Evolutionary conservation across 2,113 vertebrate genomes (phyloP).

Genomic region (Nycticorax nycticorax): DNA sequence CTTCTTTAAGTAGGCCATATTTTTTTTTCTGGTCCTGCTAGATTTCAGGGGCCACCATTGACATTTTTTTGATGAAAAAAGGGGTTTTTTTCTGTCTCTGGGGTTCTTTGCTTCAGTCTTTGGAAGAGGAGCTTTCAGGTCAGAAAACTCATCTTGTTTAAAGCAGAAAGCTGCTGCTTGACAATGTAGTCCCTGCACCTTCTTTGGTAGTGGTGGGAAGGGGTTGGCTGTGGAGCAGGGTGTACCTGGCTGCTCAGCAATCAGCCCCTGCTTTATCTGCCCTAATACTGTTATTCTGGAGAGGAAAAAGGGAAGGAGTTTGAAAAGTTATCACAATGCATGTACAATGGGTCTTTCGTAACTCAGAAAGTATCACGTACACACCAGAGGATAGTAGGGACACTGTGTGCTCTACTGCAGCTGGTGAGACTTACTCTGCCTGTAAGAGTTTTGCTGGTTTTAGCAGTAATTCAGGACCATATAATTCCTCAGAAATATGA

Average conservation of each 20-base stretch:
- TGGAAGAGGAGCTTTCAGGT: neutral
- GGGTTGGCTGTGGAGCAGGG: neutral
- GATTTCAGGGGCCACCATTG: neutral
- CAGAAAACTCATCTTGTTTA: neutral
- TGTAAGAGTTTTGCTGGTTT: neutral
- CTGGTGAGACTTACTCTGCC: neutral
- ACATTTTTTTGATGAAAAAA: neutral
- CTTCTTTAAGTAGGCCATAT: neutral
- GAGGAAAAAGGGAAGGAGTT: neutral
- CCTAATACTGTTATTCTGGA: neutral
- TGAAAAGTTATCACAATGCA: neutral
- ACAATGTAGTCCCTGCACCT: neutral
- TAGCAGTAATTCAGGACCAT: neutral
- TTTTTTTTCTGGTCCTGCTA: neutral
- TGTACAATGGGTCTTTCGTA: neutral
- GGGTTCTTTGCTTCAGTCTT: neutral
- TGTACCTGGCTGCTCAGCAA: neutral
- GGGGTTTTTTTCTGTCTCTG: neutral
- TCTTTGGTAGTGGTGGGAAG: neutral
- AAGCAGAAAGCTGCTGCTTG: neutral
- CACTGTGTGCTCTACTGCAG: neutral
- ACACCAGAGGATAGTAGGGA: neutral
- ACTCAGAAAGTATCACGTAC: neutral
- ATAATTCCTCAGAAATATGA: neutral
- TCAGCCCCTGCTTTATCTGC: neutral